Conservation (phyloP, 35 echinoderm and acorn worm genomes). For the Patiria miniata region DNA sequence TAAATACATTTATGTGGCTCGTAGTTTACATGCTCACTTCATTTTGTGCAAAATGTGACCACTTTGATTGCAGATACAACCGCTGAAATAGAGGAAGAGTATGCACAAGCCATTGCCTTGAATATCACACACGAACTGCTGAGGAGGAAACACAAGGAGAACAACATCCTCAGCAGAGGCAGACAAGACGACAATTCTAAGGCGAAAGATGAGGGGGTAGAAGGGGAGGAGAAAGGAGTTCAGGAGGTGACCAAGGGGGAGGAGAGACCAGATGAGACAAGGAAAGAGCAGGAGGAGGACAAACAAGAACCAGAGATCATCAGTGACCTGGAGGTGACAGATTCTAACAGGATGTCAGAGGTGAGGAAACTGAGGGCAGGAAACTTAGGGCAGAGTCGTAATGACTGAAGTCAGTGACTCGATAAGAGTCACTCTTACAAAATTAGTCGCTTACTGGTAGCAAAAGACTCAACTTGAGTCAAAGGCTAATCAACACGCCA, state of each 20-base stretch:
- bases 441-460: no score
- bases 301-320: slow-evolving; percentile 7
- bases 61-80: slow-evolving; percentile 27
- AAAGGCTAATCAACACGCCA: no score
- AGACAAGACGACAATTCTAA: background rate
- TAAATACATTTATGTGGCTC: no score
- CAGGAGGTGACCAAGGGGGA: background rate
- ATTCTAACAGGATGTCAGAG: background rate
- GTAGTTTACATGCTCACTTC: no score
- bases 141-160: slow-evolving; percentile 21
- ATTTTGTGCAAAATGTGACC: no score
- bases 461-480: no score
- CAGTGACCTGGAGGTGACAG: slow-evolving; percentile 8
- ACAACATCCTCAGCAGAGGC: background rate
- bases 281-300: background rate
- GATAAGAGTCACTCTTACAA: no score
- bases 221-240: background rate
- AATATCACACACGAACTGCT: slow-evolving; percentile 70
- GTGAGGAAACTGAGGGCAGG: background rate
- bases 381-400: no score
- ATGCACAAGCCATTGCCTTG: slow-evolving; percentile 48
- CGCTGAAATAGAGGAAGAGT: slow-evolving; percentile 47
- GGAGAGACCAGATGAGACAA: slow-evolving; percentile 24
- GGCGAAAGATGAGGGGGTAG: slow-evolving; percentile 7
- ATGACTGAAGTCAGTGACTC: no score